Conservation (phyloP, 2,113 vertebrate species). For the Morone chrysops region DNA sequence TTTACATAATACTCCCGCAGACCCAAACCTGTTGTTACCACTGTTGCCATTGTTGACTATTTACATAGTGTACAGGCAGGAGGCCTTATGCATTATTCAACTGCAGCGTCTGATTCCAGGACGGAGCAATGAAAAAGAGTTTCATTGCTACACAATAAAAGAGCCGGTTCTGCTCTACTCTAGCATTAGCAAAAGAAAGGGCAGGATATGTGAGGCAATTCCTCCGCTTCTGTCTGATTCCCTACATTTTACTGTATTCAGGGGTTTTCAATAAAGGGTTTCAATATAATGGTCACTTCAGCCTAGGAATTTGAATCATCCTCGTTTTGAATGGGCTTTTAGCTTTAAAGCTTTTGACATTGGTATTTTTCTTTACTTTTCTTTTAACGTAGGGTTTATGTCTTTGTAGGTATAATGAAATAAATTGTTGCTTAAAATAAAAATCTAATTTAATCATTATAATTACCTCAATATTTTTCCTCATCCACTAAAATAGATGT, state of each 20-base stretch:
- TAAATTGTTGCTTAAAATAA: neutral
- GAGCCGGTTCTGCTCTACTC: constrained; percentile 70
- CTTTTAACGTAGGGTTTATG: constrained; percentile 35
- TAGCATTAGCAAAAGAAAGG: constrained; percentile 76
- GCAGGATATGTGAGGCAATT: constrained; percentile 64
- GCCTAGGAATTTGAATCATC: constrained; percentile 74
- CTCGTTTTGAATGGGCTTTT: constrained; percentile 42
- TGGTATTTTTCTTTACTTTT: constrained; percentile 61
- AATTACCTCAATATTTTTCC: constrained; percentile 26
- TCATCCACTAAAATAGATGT: constrained; percentile 7
- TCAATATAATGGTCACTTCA: constrained; percentile 71
- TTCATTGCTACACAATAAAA: constrained; percentile 82
- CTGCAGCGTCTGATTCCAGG: constrained; percentile 78
- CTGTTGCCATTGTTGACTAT: constrained; percentile 82
- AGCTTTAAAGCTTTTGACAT: constrained; percentile 73
- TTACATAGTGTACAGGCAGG: constrained; percentile 82
- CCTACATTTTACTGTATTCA: constrained; percentile 79
- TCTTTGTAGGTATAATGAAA: constrained; percentile 29
- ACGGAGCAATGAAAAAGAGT: constrained; percentile 79
- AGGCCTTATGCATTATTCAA: constrained; percentile 86
- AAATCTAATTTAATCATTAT: constrained; percentile 28
- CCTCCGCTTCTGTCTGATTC: constrained; percentile 70
- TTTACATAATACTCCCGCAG: constrained; percentile 79
- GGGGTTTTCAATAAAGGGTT: constrained; percentile 81
- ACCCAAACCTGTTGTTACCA: constrained; percentile 82